Percentiles rank a stretch among this genome's conserved stretches.
Evolutionary conservation across 2,113 vertebrate genomes (phyloP).

Genomic region (Phrynosoma platyrhinos): DNA sequence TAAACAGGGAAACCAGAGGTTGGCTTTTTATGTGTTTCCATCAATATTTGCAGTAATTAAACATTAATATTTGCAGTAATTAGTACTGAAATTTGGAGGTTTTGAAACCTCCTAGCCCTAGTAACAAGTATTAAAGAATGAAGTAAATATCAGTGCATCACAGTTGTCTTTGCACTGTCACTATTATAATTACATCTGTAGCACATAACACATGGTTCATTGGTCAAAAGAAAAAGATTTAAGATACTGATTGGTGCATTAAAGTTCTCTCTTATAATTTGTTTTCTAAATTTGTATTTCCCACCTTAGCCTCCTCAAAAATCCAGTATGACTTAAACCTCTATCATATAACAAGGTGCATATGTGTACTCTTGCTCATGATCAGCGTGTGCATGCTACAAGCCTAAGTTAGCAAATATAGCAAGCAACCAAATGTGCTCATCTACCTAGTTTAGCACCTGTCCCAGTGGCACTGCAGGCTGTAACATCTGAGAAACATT

Average conservation of each 20-base stretch:
- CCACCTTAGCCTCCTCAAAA: not conserved
- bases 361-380: not conserved
- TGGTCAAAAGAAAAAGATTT: not conserved
- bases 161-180: not conserved
- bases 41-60: not conserved
- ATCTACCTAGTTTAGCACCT: not conserved
- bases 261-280: not conserved
- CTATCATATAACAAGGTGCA: not conserved
- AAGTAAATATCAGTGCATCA: not conserved
- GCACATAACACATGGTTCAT: no score
- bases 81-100: not conserved
- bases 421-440: not conserved
- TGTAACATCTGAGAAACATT: conserved; percentile 2
- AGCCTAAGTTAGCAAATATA: not conserved
- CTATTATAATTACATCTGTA: not conserved
- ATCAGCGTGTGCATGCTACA: not conserved
- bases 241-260: not conserved
- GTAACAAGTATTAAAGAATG: not conserved
- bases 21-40: not conserved
- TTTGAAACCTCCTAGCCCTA: not conserved
- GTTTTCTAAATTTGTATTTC: not conserved
- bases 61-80: not conserved
- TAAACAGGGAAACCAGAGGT: not conserved
- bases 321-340: not conserved
- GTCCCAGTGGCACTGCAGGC: not conserved